Evolutionary conservation across 2,888 invertebrate species (phyloP).

Genomic region (Eurytoma californica): DNA sequence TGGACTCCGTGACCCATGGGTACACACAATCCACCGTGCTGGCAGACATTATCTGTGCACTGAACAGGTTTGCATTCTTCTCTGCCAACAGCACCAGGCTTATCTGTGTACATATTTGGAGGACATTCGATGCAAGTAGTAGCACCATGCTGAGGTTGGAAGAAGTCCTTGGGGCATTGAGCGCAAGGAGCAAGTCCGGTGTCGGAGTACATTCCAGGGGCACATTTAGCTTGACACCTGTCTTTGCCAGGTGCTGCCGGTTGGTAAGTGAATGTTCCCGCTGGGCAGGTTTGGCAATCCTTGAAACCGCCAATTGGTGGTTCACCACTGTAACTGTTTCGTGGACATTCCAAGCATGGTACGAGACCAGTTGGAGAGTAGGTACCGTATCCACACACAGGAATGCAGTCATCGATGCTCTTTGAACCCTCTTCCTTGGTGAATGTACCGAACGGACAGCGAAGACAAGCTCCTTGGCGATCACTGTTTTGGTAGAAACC

Average conservation of each 20-base stretch:
- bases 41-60: conserved; percentile 91
- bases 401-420: conserved; percentile 89
- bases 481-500: conserved; percentile 96
- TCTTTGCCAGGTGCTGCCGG: conserved; percentile 91
- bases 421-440: conserved; percentile 94
- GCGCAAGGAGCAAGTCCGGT: conserved; percentile 96
- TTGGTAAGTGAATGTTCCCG: conserved; percentile 92
- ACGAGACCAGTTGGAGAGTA: conserved; percentile 93
- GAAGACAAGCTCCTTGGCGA: conserved; percentile 91
- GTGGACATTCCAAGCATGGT: conserved; percentile 94
- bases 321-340: conserved; percentile 91
- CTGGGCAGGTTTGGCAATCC: conserved; percentile 94
- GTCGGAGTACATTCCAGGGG: conserved; percentile 92
- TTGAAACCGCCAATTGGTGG: conserved; percentile 94
- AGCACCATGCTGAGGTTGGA: conserved; percentile 90
- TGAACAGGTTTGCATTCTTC: conserved; percentile 92
- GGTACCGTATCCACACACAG: conserved; percentile 96
- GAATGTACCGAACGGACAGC: conserved; percentile 95
- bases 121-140: conserved; percentile 93
- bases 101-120: conserved; percentile 90
- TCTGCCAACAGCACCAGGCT: conserved; percentile 85
- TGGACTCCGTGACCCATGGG: conserved; percentile 92
- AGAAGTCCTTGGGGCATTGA: conserved; percentile 93
- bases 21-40: conserved; percentile 93
- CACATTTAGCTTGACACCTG: conserved; percentile 91